Evolutionary conservation across 2,797 vertebrate species (phyloP).

Genomic region (Pygocentrus nattereri): DNA sequence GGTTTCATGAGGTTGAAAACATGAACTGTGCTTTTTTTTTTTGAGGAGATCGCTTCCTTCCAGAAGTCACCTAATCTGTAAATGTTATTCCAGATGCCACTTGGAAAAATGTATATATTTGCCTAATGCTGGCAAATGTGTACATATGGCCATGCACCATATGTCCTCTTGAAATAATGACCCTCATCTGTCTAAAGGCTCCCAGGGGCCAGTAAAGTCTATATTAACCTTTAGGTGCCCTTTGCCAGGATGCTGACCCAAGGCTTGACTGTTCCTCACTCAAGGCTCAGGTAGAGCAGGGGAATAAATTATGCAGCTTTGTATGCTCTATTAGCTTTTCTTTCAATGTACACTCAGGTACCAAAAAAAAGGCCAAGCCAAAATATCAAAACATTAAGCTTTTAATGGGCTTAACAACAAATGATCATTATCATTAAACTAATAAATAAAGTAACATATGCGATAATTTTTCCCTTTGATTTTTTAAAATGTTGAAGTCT

Average conservation of each 20-base stretch:
- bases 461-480: too few relatives aligned
- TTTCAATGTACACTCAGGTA: too few relatives aligned
- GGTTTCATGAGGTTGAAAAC: neutral
- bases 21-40: neutral
- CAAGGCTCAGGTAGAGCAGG: constrained; percentile 3
- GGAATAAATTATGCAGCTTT: neutral
- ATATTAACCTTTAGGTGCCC: constrained; percentile 39
- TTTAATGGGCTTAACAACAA: too few relatives aligned
- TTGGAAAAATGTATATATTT: constrained; percentile 20
- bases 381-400: too few relatives aligned
- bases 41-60: neutral
- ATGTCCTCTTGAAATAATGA: constrained; percentile 41
- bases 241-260: constrained; percentile 35
- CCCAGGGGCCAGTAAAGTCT: neutral
- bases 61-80: neutral
- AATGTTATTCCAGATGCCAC: neutral
- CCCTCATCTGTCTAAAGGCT: constrained; percentile 21
- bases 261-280: constrained; percentile 7
- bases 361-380: too few relatives aligned
- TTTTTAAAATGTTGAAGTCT: too few relatives aligned
- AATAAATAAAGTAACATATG: too few relatives aligned
- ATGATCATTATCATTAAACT: too few relatives aligned
- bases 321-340: too few relatives aligned
- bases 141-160: constrained; percentile 28
- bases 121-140: constrained; percentile 18